Evolutionary conservation across 2,888 invertebrate genomes (phyloP).

Genomic region (Tolmerus cingulatus): DNA sequence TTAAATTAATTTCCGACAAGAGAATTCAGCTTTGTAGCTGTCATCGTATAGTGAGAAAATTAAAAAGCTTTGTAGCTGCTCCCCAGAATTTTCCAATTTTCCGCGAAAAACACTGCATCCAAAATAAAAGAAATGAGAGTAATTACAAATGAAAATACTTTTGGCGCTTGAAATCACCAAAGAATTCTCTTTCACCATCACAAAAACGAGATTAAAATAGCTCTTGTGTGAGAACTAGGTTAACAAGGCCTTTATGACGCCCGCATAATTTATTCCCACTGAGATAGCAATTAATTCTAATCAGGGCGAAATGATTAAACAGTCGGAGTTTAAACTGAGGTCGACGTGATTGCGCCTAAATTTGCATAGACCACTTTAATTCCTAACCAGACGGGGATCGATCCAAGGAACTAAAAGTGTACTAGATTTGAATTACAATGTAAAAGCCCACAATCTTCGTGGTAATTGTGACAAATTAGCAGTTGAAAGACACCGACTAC

Average conservation of each 20-base stretch:
- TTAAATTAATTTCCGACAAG: not conserved
- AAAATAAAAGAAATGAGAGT: not conserved
- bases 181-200: not conserved
- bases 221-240: not conserved
- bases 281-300: constrained; percentile 25
- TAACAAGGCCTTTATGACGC: constrained; percentile 17
- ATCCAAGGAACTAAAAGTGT: not conserved
- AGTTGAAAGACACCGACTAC: not conserved
- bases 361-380: constrained; percentile 11
- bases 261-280: constrained; percentile 16
- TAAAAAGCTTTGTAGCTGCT: not conserved
- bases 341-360: not conserved
- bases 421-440: constrained; percentile 11
- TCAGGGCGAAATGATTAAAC: not conserved
- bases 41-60: not conserved
- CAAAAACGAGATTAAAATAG: not conserved
- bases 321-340: not conserved
- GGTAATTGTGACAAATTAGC: not conserved
- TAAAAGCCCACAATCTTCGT: not conserved
- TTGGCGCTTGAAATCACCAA: not conserved
- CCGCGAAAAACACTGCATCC: not conserved
- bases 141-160: not conserved
- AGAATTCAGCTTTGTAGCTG: not conserved
- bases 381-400: not conserved
- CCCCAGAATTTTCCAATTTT: not conserved